Conservation (phyloP, 2,888 invertebrate genomes). For the Lithosia quadra region DNA sequence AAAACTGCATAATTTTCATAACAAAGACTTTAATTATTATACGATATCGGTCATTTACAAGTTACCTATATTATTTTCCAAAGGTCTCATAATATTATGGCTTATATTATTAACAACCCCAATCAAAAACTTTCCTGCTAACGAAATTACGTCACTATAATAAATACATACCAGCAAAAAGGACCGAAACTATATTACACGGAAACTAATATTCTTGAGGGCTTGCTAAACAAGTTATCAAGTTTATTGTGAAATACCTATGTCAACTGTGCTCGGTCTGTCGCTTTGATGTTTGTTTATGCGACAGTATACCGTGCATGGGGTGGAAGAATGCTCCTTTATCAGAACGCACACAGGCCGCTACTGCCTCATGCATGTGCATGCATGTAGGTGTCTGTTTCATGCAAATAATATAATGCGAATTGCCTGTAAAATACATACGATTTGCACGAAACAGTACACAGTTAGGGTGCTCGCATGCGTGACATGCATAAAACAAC, state of each 20-base stretch:
- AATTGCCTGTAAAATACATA: no score
- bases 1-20: no score
- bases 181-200: not conserved
- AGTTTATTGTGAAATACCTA: slow-evolving; percentile 2
- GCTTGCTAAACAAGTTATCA: slow-evolving; percentile 2
- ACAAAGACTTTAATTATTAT: no score
- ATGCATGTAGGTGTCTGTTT: no score
- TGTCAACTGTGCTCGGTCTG: not conserved
- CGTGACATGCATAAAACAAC: no score
- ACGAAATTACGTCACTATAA: not conserved
- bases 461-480: no score
- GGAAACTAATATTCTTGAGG: slow-evolving; percentile 4
- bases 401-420: no score
- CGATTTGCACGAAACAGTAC: no score
- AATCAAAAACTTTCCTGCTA: not conserved
- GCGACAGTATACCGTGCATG: not conserved
- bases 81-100: not conserved
- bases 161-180: slow-evolving; percentile 1
- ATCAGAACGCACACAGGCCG: no score
- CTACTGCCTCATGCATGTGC: no score
- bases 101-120: not conserved
- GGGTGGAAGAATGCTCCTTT: not conserved
- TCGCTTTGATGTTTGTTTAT: not conserved
- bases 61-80: no score
- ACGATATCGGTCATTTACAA: no score